Conservation (phyloP, 2,888 invertebrate genomes). For the Chymomyza amoena region DNA sequence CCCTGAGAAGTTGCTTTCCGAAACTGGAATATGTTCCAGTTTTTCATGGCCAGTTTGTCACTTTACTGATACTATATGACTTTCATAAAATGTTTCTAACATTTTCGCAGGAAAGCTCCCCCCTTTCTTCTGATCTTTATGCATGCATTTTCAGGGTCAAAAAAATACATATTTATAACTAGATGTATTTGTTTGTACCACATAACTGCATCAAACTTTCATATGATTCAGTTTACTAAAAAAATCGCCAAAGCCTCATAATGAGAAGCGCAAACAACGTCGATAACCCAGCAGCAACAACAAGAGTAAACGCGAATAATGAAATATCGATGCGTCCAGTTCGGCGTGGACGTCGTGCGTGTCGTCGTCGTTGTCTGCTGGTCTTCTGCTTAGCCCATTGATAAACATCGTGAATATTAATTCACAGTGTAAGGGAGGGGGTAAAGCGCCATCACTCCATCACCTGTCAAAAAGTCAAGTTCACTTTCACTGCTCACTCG, state of each 20-base stretch:
- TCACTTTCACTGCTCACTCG: conserved; percentile 70
- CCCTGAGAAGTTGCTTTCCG: too few species aligned
- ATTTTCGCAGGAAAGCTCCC: not conserved
- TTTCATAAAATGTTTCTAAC: not conserved
- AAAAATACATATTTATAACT: conserved; percentile 8
- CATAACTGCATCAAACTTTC: not conserved
- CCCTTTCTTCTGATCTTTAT: not conserved
- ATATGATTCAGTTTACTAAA: conserved; percentile 66
- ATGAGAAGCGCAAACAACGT: conserved; percentile 54
- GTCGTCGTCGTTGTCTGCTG: conserved; percentile 48
- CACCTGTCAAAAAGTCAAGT: conserved; percentile 64
- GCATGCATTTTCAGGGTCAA: conserved; percentile 38
- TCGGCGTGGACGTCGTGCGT: too few species aligned
- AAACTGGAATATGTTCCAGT: too few species aligned
- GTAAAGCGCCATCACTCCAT: conserved; percentile 5
- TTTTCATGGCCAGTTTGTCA: too few species aligned
- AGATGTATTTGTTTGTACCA: conserved; percentile 2
- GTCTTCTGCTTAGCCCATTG: conserved; percentile 25
- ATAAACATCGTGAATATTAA: conserved; percentile 67
- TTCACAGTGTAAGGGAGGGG: conserved; percentile 16
- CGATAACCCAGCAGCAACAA: conserved; percentile 21
- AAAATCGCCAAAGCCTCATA: conserved; percentile 48
- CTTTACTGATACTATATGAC: not conserved
- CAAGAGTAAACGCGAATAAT: conserved; percentile 1
- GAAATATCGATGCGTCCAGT: not conserved